Evolutionary conservation across 2,888 invertebrate species (phyloP).

Genomic region (Gari tellinella): DNA sequence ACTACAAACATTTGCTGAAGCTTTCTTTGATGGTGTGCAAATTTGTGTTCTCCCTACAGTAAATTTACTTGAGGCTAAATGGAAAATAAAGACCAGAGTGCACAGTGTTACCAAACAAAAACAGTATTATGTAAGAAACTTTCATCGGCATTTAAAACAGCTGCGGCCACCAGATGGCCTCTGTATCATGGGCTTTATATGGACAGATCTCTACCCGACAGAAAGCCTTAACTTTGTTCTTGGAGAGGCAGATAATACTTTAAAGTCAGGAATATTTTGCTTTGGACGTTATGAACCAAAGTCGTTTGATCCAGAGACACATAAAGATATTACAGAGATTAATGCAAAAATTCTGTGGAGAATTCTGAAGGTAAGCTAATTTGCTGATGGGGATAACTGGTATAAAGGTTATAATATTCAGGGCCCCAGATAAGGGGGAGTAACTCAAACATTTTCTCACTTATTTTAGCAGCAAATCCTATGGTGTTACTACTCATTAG

Average conservation of each 20-base stretch:
- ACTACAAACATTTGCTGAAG: constrained; percentile 72
- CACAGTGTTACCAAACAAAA: constrained; percentile 74
- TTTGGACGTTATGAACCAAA: constrained; percentile 81
- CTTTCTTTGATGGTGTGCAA: constrained; percentile 76
- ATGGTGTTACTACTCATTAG: no score
- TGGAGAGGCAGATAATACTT: constrained; percentile 74
- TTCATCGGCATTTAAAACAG: constrained; percentile 68
- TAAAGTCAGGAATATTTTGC: constrained; percentile 75
- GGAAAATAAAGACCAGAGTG: constrained; percentile 69
- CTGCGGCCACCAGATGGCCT: constrained; percentile 74
- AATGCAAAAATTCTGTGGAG: constrained; percentile 77
- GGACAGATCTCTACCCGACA: constrained; percentile 82
- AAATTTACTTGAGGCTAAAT: constrained; percentile 59
- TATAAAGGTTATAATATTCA: no score
- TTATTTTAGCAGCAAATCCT: no score
- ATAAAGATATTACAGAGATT: constrained; percentile 68
- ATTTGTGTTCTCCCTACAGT: constrained; percentile 68
- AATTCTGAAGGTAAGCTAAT: constrained; percentile 73
- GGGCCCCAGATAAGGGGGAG: no score
- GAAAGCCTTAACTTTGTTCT: constrained; percentile 82
- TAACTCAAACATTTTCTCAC: no score
- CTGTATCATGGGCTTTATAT: constrained; percentile 79
- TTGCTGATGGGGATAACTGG: no score
- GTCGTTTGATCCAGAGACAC: constrained; percentile 61
- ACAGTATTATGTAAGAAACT: constrained; percentile 76